Evolutionary conservation across 2,888 invertebrate species (phyloP).

Genomic region (Platypus cylindrus): DNA sequence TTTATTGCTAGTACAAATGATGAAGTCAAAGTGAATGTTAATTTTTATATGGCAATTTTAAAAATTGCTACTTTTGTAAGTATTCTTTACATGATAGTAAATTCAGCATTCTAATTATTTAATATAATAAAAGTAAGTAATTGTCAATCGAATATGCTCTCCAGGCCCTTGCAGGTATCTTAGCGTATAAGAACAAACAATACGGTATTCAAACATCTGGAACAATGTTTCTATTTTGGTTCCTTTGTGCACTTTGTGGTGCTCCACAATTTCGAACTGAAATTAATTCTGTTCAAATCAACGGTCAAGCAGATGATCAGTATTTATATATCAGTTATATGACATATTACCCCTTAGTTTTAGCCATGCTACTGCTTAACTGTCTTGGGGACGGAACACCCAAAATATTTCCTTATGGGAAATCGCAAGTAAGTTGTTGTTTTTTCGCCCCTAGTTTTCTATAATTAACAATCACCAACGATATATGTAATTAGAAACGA

Average conservation of each 20-base stretch:
- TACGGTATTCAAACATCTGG: constrained; percentile 44
- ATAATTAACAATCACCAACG: too few relatives aligned
- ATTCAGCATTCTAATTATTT: background rate
- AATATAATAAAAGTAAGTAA: background rate
- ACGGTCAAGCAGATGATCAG: constrained; percentile 2
- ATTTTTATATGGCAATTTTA: constrained; percentile 63
- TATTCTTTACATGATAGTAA: too few relatives aligned
- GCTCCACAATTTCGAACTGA: constrained; percentile 17
- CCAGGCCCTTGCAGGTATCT: constrained; percentile 15
- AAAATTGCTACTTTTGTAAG: constrained; percentile 73
- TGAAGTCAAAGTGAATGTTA: constrained; percentile 47
- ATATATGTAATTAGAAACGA: constrained; percentile 13
- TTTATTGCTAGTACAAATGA: constrained; percentile 27
- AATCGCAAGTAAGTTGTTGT: constrained; percentile 11
- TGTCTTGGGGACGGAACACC: constrained; percentile 31
- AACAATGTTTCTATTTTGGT: constrained; percentile 43
- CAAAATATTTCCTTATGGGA: constrained; percentile 17
- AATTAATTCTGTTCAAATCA: constrained; percentile 10
- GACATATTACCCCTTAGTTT: constrained; percentile 29
- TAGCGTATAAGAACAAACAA: constrained; percentile 36
- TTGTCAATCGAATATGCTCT: too few relatives aligned
- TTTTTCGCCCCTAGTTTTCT: too few relatives aligned
- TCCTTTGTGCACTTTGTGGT: constrained; percentile 35
- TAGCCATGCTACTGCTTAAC: constrained; percentile 28
- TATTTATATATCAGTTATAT: constrained; percentile 24